A percentile compares a stretch with the other conserved stretches of the same genome.
These are phyloP conservation scores for Sardinella longiceps DNA, from an alignment of 2,797 vertebrate species.

Conservation along the genomic window DNA sequence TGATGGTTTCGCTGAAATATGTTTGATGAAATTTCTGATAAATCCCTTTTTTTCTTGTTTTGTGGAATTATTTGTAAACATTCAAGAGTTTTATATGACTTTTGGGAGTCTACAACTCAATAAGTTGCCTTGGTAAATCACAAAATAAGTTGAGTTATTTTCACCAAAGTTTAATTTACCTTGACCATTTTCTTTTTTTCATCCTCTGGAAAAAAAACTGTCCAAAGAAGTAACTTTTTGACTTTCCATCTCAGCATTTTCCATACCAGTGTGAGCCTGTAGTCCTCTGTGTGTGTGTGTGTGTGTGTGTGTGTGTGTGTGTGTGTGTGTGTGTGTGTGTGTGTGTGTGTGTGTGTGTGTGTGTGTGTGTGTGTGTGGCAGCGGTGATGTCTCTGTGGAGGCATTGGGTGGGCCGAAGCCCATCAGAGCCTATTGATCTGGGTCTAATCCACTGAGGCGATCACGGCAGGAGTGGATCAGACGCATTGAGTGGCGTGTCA, in stretches of 20 bases:
- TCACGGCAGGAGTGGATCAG: conserved; percentile 61
- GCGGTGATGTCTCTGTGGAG: conserved; percentile 51
- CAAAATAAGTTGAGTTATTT: too few relatives aligned
- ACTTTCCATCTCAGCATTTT: neutral
- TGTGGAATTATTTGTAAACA: neutral
- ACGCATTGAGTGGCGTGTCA: conserved; percentile 12
- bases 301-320: conserved; percentile 25
- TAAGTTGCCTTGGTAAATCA: neutral
- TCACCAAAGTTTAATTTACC: too few relatives aligned
- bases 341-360: conserved; percentile 20
- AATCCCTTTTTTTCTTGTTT: neutral
- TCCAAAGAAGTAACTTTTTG: neutral
- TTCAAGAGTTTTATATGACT: neutral
- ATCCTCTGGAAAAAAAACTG: neutral
- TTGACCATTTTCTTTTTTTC: too few relatives aligned
- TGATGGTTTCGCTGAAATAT: neutral
- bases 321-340: conserved; percentile 29
- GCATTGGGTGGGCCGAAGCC: conserved; percentile 77
- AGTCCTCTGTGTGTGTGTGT: neutral
- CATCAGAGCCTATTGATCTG: conserved; percentile 81
- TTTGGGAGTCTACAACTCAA: neutral
- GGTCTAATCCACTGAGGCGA: conserved; percentile 74
- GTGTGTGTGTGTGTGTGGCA: conserved; percentile 24
- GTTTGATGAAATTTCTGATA: neutral
- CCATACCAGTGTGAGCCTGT: neutral